Percentiles rank a stretch among this genome's conserved stretches.
Evolutionary conservation across 2,888 invertebrate species (phyloP).

Genomic region (Cerastoderma edule): DNA sequence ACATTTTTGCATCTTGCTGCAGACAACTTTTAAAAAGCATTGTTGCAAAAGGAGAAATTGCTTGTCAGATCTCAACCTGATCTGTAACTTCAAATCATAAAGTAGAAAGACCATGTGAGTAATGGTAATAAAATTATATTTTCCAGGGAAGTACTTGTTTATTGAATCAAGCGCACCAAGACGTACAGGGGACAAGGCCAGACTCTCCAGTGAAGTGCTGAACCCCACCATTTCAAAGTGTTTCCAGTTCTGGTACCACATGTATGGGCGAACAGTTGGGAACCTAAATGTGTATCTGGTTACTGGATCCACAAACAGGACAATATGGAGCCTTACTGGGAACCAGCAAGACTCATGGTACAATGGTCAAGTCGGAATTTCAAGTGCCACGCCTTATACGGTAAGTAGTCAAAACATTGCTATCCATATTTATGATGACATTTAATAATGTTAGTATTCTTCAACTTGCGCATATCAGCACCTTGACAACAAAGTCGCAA

Average conservation of each 20-base stretch:
- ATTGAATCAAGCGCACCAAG: constrained; percentile 78
- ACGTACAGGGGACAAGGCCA: constrained; percentile 63
- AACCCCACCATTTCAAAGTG: constrained; percentile 59
- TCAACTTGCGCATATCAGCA: no score
- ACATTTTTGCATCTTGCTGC: no score
- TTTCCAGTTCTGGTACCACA: constrained; percentile 78
- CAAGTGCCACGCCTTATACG: constrained; percentile 48
- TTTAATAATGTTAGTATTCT: no score
- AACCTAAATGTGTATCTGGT: constrained; percentile 70
- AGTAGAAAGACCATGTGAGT: no score
- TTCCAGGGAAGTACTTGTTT: constrained; percentile 84
- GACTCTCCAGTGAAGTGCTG: constrained; percentile 66
- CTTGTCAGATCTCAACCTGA: no score
- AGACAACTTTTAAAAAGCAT: no score
- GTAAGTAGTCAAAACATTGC: constrained; percentile 45
- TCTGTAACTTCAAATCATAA: no score
- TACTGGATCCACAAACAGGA: constrained; percentile 53
- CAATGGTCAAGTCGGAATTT: constrained; percentile 67
- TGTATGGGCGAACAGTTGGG: constrained; percentile 78
- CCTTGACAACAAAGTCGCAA: no score
- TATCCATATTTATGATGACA: no score
- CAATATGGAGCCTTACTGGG: constrained; percentile 74
- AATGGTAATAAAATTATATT: no score
- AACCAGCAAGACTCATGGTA: constrained; percentile 71
- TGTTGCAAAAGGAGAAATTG: no score